Conservation (phyloP, 1,140 invertebrate genomes). For the Lithobius niger region DNA sequence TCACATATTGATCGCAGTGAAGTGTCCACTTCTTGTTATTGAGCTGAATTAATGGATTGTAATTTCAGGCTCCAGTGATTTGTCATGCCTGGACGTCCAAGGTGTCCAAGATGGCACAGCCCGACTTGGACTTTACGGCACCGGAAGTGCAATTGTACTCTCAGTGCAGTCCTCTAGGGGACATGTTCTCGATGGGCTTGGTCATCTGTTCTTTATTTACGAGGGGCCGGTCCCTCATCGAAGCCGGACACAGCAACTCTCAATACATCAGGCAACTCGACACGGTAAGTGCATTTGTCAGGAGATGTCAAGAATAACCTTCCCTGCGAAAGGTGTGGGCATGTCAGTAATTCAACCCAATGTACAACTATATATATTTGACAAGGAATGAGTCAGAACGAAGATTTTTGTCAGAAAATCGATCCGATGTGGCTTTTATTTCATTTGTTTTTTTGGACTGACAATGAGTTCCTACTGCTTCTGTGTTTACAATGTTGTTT, state of each 20-base stretch:
- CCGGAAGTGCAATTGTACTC: conserved; percentile 77
- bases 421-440: too few relatives aligned
- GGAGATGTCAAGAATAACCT: conserved; percentile 6
- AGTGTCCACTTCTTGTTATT: too few relatives aligned
- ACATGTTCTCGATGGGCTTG: conserved; percentile 92
- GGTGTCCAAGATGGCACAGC: conserved; percentile 80
- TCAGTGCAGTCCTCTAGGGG: conserved; percentile 66
- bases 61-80: conserved; percentile 50
- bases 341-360: not conserved
- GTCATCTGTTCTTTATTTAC: conserved; percentile 85
- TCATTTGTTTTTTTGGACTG: too few relatives aligned
- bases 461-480: too few relatives aligned
- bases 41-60: too few relatives aligned
- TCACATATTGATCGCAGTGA: too few relatives aligned
- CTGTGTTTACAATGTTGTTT: too few relatives aligned
- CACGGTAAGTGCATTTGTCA: conserved; percentile 54
- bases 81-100: conserved; percentile 75
- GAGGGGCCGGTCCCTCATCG: conserved; percentile 66
- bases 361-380: conserved; percentile 4
- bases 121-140: conserved; percentile 81
- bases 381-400: too few relatives aligned
- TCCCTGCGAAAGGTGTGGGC: not conserved
- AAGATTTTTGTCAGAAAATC: too few relatives aligned
- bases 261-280: conserved; percentile 82
- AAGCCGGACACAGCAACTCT: conserved; percentile 72